A percentile compares a stretch with the other conserved stretches of the same genome.
phyloP scores from a whole-genome alignment of 2,797 vertebrate genomes.

The Zenarchopterus dispar region DNA sequence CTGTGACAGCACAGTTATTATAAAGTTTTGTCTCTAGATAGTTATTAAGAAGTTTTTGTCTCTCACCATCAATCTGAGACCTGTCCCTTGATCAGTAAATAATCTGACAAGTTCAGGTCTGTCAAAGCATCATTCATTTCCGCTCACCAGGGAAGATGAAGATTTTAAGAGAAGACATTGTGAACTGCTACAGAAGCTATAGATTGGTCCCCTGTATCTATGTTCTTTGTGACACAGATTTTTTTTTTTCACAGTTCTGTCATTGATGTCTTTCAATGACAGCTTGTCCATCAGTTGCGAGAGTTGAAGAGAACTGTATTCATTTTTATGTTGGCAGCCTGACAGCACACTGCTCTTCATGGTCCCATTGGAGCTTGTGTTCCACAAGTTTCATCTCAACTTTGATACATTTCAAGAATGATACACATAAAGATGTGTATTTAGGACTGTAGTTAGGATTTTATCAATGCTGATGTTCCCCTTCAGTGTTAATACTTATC shows the following conservation, averaged over 20 bases:
- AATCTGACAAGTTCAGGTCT: constrained; percentile 45
- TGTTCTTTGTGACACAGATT: no score
- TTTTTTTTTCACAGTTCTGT: constrained; percentile 2
- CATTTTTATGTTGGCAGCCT: constrained; percentile 46
- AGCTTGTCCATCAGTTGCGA: constrained; percentile 51
- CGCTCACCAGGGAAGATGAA: constrained; percentile 26
- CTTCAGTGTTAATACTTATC: no score
- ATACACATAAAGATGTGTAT: neutral
- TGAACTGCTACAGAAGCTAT: no score
- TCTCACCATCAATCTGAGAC: constrained; percentile 35
- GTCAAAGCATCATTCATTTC: constrained; percentile 50
- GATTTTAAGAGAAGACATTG: constrained; percentile 13
- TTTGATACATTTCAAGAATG: constrained; percentile 25
- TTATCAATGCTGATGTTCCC: no score
- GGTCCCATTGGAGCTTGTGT: constrained; percentile 36
- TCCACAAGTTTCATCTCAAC: constrained; percentile 6
- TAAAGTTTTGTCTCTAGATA: constrained; percentile 38
- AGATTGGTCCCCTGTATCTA: no score
- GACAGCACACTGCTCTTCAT: constrained; percentile 26
- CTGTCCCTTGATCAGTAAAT: constrained; percentile 35
- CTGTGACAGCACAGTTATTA: constrained; percentile 37
- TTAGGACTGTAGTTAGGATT: no score
- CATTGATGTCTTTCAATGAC: constrained; percentile 31
- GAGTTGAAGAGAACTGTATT: constrained; percentile 22
- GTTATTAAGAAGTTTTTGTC: constrained; percentile 45